These are phyloP conservation scores for Pagetopsis macropterus DNA, from an alignment of 2,797 vertebrate genomes.

Conservation along the genomic window DNA sequence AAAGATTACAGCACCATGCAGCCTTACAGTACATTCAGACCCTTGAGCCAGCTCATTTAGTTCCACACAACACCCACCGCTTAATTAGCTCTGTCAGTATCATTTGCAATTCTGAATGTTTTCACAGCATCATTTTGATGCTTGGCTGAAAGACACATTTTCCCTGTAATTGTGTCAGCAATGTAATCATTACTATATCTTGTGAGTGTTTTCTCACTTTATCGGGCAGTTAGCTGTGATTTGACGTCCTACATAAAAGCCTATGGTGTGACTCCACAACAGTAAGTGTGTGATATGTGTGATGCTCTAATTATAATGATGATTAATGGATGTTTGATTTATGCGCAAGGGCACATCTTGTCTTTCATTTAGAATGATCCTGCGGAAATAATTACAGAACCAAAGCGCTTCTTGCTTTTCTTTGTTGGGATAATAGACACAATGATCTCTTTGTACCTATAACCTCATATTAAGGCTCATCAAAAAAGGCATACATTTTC, in stretches of 20 bases:
- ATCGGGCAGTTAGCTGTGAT: slow-evolving; percentile 74
- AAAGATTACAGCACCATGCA: slow-evolving; percentile 60
- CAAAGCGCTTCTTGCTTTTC: slow-evolving; percentile 29
- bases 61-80: slow-evolving; percentile 63
- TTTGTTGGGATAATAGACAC: slow-evolving; percentile 16
- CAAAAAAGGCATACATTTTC: not conserved
- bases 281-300: slow-evolving; percentile 56
- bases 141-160: slow-evolving; percentile 72
- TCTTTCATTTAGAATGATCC: slow-evolving; percentile 57
- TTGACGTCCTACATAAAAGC: slow-evolving; percentile 73
- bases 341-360: slow-evolving; percentile 63
- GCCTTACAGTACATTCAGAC: slow-evolving; percentile 59
- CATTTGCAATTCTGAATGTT: slow-evolving; percentile 70
- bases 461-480: not conserved
- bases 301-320: slow-evolving; percentile 61
- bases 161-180: slow-evolving; percentile 67
- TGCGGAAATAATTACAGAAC: slow-evolving; percentile 28
- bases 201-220: slow-evolving; percentile 75
- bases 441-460: slow-evolving; percentile 2
- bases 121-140: slow-evolving; percentile 72
- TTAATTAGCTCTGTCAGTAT: slow-evolving; percentile 74
- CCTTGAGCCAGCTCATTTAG: slow-evolving; percentile 72
- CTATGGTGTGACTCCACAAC: slow-evolving; percentile 52
- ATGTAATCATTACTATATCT: slow-evolving; percentile 76
- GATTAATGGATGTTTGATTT: slow-evolving; percentile 57